phyloP scores from a whole-genome alignment of 2,797 vertebrate species.

The Prunella strophiata region DNA sequence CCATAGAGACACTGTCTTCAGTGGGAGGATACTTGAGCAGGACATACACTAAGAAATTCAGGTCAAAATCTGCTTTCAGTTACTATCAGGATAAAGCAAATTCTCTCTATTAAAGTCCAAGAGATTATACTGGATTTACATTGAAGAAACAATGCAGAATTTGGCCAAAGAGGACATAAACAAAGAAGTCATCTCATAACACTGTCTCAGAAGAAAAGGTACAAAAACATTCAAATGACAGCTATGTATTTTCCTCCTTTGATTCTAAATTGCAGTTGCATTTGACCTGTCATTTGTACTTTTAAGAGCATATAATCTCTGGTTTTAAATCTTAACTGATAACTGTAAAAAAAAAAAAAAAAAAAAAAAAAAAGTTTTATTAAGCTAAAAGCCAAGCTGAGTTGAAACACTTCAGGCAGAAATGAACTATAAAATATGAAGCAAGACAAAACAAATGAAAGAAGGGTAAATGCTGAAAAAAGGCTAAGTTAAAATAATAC shows the following conservation, averaged over 20 bases:
- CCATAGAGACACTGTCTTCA: not conserved
- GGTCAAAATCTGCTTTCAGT: slow-evolving; percentile 33
- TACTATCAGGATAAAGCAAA: not conserved
- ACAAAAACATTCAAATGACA: not conserved
- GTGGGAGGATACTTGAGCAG: not conserved
- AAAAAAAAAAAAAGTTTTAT: not conserved
- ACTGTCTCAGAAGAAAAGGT: not conserved
- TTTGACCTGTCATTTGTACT: not conserved
- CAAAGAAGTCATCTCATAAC: not conserved
- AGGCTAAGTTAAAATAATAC: not conserved
- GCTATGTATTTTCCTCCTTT: not conserved
- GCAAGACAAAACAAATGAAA: not conserved
- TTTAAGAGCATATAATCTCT: not conserved
- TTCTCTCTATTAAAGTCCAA: not conserved
- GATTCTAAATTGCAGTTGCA: not conserved
- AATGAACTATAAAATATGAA: not conserved
- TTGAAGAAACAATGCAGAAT: not conserved
- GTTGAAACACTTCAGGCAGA: not conserved
- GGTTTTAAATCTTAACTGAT: not conserved
- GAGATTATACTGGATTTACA: slow-evolving; percentile 5
- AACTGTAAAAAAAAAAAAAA: slow-evolving; percentile 18
- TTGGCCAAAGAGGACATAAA: not conserved
- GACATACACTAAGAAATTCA: not conserved
- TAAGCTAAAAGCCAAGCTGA: not conserved
- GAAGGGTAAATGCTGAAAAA: not conserved